Conservation (phyloP, 1,140 invertebrate genomes). For the Glossosoma conforme region DNA sequence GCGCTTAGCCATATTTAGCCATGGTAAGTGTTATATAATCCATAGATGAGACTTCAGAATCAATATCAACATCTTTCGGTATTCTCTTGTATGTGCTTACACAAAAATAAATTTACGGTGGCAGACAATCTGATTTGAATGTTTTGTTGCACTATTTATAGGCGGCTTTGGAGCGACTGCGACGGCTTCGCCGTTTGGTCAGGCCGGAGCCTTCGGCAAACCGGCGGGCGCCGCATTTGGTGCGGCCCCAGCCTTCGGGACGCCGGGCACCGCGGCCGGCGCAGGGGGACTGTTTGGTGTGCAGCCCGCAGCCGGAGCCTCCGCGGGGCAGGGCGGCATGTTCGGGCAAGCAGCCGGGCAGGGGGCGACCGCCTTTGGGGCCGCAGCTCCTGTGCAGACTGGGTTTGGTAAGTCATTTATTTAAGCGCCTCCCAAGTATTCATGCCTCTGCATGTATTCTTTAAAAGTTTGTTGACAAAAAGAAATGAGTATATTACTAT, state of each 20-base stretch:
- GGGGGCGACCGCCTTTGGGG: not conserved
- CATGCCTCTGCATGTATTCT: too few relatives aligned
- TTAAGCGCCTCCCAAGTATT: too few relatives aligned
- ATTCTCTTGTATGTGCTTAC: too few relatives aligned
- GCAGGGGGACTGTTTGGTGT: constrained; percentile 2
- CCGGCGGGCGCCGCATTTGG: constrained; percentile 34
- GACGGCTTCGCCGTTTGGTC: constrained; percentile 33
- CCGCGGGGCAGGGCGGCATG: constrained; percentile 9
- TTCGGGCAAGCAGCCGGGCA: constrained; percentile 36
- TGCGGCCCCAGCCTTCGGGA: constrained; percentile 6
- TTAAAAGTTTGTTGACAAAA: too few relatives aligned
- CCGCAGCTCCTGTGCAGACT: not conserved
- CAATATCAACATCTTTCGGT: not conserved
- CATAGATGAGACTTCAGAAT: too few relatives aligned
- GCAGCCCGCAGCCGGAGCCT: not conserved
- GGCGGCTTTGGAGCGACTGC: constrained; percentile 19
- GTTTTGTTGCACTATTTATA: constrained; percentile 4
- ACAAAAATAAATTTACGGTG: too few relatives aligned
- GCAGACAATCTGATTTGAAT: not conserved
- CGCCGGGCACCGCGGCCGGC: not conserved
- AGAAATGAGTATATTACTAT: too few relatives aligned
- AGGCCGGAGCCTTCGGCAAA: constrained; percentile 32
- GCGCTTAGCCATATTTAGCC: too few relatives aligned
- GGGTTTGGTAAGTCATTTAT: constrained; percentile 11
- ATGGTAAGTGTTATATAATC: too few relatives aligned